Evolutionary conservation across 2,113 vertebrate species (phyloP).

Genomic region (Tetrao urogallus): DNA sequence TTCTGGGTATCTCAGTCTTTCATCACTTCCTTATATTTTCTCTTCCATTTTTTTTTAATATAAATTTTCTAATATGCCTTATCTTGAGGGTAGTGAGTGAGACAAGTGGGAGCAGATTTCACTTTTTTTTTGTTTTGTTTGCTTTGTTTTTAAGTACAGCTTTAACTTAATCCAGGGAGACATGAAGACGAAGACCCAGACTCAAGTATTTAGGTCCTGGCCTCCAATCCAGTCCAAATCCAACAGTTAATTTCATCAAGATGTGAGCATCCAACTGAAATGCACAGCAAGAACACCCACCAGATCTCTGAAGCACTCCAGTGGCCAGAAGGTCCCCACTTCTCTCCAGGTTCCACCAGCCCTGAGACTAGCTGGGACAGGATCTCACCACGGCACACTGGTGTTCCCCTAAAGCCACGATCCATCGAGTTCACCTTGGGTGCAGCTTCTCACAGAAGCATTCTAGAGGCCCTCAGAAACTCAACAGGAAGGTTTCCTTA

Average conservation of each 20-base stretch:
- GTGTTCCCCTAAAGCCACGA: fast-evolving
- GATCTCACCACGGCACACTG: background rate
- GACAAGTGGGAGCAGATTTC: background rate
- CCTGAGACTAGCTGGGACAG: background rate
- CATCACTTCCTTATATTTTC: background rate
- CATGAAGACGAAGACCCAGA: background rate
- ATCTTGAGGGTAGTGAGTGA: no score
- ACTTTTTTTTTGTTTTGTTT: background rate
- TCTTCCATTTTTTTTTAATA: background rate
- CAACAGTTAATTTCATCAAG: background rate
- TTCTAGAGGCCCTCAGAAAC: background rate
- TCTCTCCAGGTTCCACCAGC: background rate
- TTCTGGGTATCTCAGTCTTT: background rate
- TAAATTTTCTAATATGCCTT: background rate
- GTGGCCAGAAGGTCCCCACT: background rate
- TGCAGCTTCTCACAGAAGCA: fast-evolving
- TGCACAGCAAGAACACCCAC: no score
- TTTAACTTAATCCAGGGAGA: background rate
- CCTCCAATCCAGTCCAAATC: background rate
- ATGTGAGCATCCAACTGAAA: background rate
- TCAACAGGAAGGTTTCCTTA: background rate
- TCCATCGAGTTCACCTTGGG: background rate
- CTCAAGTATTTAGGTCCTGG: background rate
- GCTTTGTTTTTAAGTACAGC: background rate
- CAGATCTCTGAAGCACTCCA: background rate